A percentile compares a stretch with the other conserved stretches of the same genome.
Evolutionary conservation across 2,797 vertebrate species (phyloP).

Genomic region (Hipposideros larvatus): DNA sequence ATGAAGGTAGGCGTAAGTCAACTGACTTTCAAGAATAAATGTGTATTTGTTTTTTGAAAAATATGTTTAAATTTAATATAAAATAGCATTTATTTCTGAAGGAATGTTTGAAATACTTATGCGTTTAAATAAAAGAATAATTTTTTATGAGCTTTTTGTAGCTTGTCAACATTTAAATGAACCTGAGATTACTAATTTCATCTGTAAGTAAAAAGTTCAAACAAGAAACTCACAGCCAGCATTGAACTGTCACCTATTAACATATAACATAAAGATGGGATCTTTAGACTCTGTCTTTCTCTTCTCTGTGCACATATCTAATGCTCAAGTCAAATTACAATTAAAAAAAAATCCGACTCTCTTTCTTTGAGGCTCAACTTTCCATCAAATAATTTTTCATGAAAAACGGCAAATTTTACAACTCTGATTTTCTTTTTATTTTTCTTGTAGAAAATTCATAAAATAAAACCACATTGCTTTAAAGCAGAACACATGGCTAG

Average conservation of each 20-base stretch:
- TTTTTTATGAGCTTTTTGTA: not conserved
- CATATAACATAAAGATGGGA: not conserved
- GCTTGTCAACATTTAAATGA: slow-evolving; percentile 30
- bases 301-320: not conserved
- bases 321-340: not conserved
- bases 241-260: not conserved
- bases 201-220: not conserved
- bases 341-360: not conserved
- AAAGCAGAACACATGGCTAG: slow-evolving; percentile 79
- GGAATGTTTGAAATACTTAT: not conserved
- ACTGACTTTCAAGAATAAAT: not conserved
- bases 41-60: not conserved
- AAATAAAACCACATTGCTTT: slow-evolving; percentile 78
- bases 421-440: slow-evolving; percentile 64
- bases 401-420: slow-evolving; percentile 82
- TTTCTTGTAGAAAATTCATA: slow-evolving; percentile 62
- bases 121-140: not conserved
- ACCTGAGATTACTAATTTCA: slow-evolving; percentile 3
- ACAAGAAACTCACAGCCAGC: not conserved
- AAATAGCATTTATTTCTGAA: not conserved
- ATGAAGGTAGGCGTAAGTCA: not conserved
- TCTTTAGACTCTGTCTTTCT: not conserved
- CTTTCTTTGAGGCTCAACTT: not conserved
- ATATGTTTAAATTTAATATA: not conserved
- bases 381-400: slow-evolving; percentile 69